Evolutionary conservation across 2,113 vertebrate genomes (phyloP).

Genomic region (Rhizomys pruinosus): DNA sequence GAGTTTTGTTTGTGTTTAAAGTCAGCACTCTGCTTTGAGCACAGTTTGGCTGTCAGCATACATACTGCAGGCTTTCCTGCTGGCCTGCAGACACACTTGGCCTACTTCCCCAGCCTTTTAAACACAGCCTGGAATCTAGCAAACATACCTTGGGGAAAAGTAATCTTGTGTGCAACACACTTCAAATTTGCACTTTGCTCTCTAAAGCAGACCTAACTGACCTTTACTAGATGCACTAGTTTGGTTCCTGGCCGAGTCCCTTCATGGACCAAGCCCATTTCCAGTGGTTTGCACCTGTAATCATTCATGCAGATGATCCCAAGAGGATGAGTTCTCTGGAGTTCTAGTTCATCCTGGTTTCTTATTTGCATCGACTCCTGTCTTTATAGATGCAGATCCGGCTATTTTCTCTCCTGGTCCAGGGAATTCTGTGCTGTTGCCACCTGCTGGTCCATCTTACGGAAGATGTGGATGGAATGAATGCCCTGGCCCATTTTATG

Average conservation of each 20-base stretch:
- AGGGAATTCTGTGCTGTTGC: not conserved
- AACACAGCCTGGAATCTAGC: conserved; percentile 6
- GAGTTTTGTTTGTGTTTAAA: conserved; percentile 35
- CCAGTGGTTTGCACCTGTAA: not conserved
- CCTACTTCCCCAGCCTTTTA: not conserved
- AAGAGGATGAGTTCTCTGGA: not conserved
- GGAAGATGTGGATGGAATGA: not conserved
- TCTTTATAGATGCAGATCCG: not conserved
- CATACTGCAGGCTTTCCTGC: not conserved
- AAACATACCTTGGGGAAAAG: conserved; percentile 7
- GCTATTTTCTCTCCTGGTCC: not conserved
- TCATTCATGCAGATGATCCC: not conserved
- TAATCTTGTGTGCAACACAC: not conserved
- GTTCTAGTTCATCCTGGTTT: not conserved
- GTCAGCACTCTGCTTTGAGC: not conserved
- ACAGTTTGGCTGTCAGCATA: conserved; percentile 3
- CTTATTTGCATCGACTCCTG: not conserved
- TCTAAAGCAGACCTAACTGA: not conserved
- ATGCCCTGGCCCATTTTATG: not conserved
- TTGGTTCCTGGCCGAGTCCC: not conserved
- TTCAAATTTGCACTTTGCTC: conserved; percentile 2
- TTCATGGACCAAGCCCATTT: not conserved
- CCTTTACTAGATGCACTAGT: not conserved
- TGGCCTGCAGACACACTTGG: conserved; percentile 14
- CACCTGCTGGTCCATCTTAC: not conserved